These are phyloP conservation scores for Vulpes ferrilata DNA, from an alignment of 2,113 vertebrate species.

Conservation along the genomic window DNA sequence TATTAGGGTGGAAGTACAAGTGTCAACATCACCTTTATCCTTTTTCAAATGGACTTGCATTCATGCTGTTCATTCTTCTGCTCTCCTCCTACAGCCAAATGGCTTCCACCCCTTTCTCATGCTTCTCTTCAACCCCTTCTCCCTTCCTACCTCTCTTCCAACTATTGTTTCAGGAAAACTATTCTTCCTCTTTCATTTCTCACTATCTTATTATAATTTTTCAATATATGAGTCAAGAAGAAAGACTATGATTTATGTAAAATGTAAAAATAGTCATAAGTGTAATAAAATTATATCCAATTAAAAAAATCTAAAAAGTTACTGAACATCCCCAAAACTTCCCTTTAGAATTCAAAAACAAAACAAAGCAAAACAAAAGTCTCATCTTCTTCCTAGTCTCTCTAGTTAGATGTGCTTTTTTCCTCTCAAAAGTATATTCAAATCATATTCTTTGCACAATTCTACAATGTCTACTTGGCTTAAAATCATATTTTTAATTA, in stretches of 20 bases:
- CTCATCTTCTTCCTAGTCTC: not conserved
- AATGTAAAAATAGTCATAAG: not conserved
- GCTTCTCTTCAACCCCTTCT: not conserved
- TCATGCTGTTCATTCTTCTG: not conserved
- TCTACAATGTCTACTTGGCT: not conserved
- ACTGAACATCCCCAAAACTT: not conserved
- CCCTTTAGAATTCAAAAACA: not conserved
- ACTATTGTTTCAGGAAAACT: not conserved
- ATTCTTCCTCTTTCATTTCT: not conserved
- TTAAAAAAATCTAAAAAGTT: not conserved
- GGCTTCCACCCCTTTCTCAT: not conserved
- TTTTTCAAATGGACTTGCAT: not conserved
- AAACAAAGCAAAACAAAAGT: not conserved
- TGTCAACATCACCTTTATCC: not conserved
- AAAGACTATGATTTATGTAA: not conserved
- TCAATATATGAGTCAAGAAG: not conserved
- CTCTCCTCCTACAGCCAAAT: not conserved
- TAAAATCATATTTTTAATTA: conserved; percentile 9
- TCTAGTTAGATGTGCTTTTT: not conserved
- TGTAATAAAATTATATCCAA: conserved; percentile 18
- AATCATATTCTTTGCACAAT: conserved; percentile 1
- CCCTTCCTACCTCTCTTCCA: not conserved
- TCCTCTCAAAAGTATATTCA: not conserved
- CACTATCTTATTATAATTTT: not conserved
- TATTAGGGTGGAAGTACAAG: not conserved